Conservation (phyloP, 2,113 vertebrate genomes). For the Porphyrio hochstetteri region DNA sequence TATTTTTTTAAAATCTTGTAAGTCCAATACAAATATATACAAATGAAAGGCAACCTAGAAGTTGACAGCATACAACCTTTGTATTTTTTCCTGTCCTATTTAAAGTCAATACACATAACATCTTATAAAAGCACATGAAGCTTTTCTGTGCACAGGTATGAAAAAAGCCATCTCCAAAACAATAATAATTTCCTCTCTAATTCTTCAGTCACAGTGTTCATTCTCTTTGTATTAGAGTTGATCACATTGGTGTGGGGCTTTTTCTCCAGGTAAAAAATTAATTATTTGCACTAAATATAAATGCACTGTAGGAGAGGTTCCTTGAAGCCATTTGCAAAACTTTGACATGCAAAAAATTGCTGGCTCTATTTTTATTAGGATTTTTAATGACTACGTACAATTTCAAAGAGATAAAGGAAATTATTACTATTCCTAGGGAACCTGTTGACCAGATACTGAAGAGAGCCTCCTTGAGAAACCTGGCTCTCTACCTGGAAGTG, state of each 20-base stretch:
- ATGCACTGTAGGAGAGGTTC: conserved; percentile 25
- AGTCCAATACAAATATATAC: conserved; percentile 33
- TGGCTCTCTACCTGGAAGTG: background rate
- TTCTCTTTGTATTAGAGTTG: background rate
- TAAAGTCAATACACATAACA: conserved; percentile 34
- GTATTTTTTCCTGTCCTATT: conserved; percentile 32
- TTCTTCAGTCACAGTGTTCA: conserved; percentile 2
- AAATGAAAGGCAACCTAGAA: conserved; percentile 43
- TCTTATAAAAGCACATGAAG: background rate
- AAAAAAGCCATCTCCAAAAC: conserved; percentile 39
- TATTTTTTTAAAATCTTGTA: background rate
- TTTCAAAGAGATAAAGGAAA: conserved; percentile 8
- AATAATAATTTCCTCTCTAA: conserved; percentile 29
- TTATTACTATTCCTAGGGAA: conserved; percentile 39
- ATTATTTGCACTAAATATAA: conserved; percentile 26
- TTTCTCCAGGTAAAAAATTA: background rate
- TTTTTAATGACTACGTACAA: background rate
- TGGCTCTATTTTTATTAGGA: background rate
- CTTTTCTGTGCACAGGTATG: conserved; percentile 7
- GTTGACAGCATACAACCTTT: background rate
- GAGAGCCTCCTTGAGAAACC: background rate
- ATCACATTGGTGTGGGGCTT: background rate
- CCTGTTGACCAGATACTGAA: conserved; percentile 58
- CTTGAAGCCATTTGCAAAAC: conserved; percentile 49
- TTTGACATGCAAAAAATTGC: background rate